Evolutionary conservation across 2,797 vertebrate species (phyloP).

Genomic region (Sandelia bainsii): DNA sequence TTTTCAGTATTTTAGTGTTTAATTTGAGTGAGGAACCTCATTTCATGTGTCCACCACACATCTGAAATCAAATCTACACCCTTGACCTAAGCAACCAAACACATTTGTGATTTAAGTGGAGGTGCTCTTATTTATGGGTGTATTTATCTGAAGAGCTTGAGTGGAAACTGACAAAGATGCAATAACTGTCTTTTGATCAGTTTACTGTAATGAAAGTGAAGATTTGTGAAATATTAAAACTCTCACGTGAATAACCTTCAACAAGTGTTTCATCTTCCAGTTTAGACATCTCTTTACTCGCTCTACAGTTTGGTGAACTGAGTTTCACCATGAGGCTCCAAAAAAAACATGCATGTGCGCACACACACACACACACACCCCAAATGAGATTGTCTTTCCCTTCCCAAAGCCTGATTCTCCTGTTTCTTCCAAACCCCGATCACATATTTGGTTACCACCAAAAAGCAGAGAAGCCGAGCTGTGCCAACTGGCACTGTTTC

Average conservation of each 20-base stretch:
- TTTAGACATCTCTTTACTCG: constrained; percentile 10
- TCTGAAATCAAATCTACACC: constrained; percentile 9
- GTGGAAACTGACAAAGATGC: constrained; percentile 17
- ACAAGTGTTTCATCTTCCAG: constrained; percentile 1
- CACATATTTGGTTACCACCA: constrained; percentile 67
- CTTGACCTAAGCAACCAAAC: constrained; percentile 2
- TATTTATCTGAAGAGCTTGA: constrained; percentile 14
- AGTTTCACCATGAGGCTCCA: constrained; percentile 7
- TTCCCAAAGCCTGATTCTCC: constrained; percentile 53
- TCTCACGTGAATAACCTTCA: constrained; percentile 35
- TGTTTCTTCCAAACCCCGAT: constrained; percentile 58
- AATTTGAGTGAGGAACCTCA: neutral
- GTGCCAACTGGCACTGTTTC: constrained; percentile 61
- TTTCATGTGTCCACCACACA: neutral
- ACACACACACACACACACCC: constrained; percentile 28
- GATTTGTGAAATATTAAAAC: constrained; percentile 14
- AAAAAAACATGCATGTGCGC: neutral
- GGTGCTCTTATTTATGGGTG: constrained; percentile 2
- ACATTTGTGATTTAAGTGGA: neutral
- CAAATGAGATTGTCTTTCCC: constrained; percentile 63
- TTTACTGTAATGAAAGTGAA: constrained; percentile 19
- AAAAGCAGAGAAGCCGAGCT: constrained; percentile 42
- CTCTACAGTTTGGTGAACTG: constrained; percentile 26
- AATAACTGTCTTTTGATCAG: constrained; percentile 33
- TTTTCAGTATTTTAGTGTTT: neutral